phyloP scores from a whole-genome alignment of 1,140 invertebrate species.

The Leguminivora glycinivorella region DNA sequence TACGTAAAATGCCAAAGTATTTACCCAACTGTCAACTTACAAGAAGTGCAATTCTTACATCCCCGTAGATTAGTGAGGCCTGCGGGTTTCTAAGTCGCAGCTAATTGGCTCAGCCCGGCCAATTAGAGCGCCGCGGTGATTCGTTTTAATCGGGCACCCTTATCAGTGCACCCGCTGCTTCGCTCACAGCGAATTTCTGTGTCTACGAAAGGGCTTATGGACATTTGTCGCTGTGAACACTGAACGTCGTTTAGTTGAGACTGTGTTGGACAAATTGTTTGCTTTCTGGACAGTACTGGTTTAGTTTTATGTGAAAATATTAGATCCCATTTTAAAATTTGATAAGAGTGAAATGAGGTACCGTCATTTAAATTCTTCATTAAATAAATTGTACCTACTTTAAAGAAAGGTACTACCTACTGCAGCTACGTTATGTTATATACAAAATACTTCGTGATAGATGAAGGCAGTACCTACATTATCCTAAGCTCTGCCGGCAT shows the following conservation, averaged over 20 bases:
- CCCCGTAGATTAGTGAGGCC: conserved; percentile 57
- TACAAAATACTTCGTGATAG: too few relatives aligned
- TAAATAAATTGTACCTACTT: too few relatives aligned
- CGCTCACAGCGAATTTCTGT: background rate
- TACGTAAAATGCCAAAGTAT: background rate
- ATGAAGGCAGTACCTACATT: too few relatives aligned
- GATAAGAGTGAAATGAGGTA: background rate
- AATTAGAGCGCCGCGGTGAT: conserved; percentile 73
- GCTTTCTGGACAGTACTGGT: background rate
- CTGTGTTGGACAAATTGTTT: background rate
- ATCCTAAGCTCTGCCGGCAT: too few relatives aligned
- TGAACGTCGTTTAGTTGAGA: background rate
- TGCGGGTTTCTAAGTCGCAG: conserved; percentile 71
- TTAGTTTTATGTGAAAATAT: background rate
- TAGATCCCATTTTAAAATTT: background rate
- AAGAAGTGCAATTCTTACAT: conserved; percentile 9
- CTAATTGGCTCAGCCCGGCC: conserved; percentile 75
- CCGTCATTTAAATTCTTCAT: too few relatives aligned
- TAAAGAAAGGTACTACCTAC: too few relatives aligned
- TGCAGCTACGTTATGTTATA: too few relatives aligned
- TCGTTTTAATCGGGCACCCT: conserved; percentile 73
- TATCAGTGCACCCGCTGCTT: conserved; percentile 46
- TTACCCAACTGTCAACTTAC: conserved; percentile 9
- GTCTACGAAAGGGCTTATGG: background rate
- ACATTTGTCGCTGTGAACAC: background rate